Conservation (phyloP, 2,113 vertebrate genomes). For the Petrocephalus microphthalmus region DNA sequence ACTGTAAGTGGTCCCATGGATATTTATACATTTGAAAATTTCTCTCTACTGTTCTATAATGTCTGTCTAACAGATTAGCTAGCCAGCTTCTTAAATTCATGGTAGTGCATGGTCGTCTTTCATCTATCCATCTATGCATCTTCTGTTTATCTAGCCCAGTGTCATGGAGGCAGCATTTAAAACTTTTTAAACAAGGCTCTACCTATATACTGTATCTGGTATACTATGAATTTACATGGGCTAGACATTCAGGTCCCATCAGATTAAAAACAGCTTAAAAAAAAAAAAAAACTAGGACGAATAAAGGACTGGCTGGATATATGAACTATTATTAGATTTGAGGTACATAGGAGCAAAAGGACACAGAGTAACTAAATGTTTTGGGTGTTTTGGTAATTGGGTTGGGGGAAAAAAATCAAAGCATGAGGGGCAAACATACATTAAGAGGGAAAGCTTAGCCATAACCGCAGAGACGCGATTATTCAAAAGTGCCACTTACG, state of each 20-base stretch:
- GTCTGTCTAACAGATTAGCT: not conserved
- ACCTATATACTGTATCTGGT: not conserved
- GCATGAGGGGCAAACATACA: not conserved
- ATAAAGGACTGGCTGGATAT: not conserved
- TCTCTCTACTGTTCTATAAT: not conserved
- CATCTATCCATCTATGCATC: not conserved
- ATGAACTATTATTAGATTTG: slow-evolving; percentile 11
- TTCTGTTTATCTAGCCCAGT: not conserved
- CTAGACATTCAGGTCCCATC: not conserved
- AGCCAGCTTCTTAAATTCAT: not conserved
- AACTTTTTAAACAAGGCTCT: not conserved
- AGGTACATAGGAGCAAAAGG: not conserved
- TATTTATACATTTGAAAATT: not conserved
- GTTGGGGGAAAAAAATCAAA: not conserved
- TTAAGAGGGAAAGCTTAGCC: not conserved
- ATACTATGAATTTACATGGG: not conserved
- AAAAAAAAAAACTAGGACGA: not conserved
- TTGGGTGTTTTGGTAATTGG: not conserved
- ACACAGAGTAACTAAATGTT: not conserved
- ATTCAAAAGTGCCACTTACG: not conserved
- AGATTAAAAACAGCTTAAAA: not conserved
- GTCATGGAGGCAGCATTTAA: not conserved
- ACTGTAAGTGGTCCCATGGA: not conserved
- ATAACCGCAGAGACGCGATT: too few relatives aligned
- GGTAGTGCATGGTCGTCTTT: not conserved